Conservation (phyloP, 2,113 vertebrate species). For the Ophiodon elongatus region DNA sequence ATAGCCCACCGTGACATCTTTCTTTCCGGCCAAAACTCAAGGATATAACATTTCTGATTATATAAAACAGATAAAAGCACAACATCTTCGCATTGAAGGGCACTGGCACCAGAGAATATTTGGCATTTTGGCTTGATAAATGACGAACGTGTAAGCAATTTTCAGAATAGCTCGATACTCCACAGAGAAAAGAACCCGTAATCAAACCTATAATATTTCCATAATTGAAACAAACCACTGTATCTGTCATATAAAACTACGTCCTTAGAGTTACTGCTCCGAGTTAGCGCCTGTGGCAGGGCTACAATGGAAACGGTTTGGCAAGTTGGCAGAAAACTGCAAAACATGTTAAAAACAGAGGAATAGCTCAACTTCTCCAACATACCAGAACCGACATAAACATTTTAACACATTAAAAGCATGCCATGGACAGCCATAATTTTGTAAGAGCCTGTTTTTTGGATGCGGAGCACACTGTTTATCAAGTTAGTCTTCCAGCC, state of each 20-base stretch:
- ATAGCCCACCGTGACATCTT: background rate
- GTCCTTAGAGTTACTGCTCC: background rate
- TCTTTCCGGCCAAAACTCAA: background rate
- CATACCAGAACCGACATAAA: background rate
- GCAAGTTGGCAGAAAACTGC: background rate
- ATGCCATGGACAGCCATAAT: background rate
- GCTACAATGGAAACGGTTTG: background rate
- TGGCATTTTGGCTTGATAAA: background rate
- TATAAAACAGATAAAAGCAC: background rate
- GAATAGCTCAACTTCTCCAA: background rate
- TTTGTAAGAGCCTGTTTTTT: conserved; percentile 2
- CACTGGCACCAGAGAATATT: background rate
- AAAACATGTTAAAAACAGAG: background rate
- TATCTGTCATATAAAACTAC: background rate
- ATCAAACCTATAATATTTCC: background rate
- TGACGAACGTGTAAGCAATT: background rate
- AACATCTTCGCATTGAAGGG: background rate
- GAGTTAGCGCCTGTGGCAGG: background rate
- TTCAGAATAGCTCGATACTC: background rate
- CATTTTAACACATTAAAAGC: background rate
- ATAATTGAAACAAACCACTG: conserved; percentile 6
- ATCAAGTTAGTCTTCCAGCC: conserved; percentile 24
- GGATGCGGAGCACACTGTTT: background rate
- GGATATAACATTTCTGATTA: background rate
- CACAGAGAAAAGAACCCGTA: background rate